Percentiles rank a stretch among this genome's conserved stretches.
Evolutionary conservation across 2,113 vertebrate species (phyloP).

Genomic region (Corythoichthys intestinalis): DNA sequence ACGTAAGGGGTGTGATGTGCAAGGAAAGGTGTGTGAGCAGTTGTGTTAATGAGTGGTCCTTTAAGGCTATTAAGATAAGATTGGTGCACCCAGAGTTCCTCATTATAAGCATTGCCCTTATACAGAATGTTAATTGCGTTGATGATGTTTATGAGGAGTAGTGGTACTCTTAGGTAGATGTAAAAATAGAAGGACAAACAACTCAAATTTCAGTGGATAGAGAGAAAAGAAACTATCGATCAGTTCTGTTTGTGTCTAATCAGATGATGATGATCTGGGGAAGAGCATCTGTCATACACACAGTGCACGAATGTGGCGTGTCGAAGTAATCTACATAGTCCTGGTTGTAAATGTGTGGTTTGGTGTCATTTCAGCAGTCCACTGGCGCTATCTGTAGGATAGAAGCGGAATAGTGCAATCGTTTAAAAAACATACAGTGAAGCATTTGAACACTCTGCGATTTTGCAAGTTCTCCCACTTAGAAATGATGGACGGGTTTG

Average conservation of each 20-base stretch:
- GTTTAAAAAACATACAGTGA: background rate
- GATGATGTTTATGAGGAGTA: slow-evolving; percentile 22
- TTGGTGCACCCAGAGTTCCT: slow-evolving; percentile 81
- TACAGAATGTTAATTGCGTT: slow-evolving; percentile 81
- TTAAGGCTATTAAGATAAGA: slow-evolving; percentile 84
- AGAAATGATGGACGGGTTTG: no score
- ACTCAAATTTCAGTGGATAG: slow-evolving; percentile 81
- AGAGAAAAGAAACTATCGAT: slow-evolving; percentile 66
- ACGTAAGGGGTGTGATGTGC: slow-evolving; percentile 30
- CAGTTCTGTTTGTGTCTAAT: slow-evolving; percentile 74
- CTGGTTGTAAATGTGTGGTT: slow-evolving; percentile 2
- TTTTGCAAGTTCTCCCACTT: no score
- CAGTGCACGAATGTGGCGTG: slow-evolving; percentile 1
- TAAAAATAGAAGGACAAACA: slow-evolving; percentile 56
- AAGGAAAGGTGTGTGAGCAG: slow-evolving; percentile 33
- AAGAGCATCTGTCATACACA: slow-evolving; percentile 11
- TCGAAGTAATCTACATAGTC: background rate
- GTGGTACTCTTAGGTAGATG: slow-evolving; percentile 32
- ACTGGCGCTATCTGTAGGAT: slow-evolving; percentile 53
- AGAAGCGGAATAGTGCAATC: background rate
- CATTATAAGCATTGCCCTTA: slow-evolving; percentile 77
- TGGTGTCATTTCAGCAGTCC: slow-evolving; percentile 22
- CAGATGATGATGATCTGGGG: slow-evolving; percentile 23
- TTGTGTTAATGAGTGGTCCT: slow-evolving; percentile 76
- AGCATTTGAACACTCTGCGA: no score